These are phyloP conservation scores for Nasonia giraulti DNA, from an alignment of 1,140 invertebrate genomes.

Conservation along the genomic window DNA sequence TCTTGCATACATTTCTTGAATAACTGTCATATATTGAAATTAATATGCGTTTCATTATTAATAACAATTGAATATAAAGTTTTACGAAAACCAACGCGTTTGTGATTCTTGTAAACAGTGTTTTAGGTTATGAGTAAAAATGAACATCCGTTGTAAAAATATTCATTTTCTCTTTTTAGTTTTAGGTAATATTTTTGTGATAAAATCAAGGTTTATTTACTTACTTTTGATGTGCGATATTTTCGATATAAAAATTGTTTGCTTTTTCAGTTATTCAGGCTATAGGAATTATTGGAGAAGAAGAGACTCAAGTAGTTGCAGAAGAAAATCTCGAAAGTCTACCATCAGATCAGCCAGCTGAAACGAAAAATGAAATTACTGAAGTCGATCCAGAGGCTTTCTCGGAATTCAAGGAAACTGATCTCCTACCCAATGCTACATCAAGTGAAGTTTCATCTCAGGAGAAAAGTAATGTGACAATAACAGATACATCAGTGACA, in stretches of 20 bases:
- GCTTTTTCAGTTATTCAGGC: constrained; percentile 19
- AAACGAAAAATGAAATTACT: constrained; percentile 2
- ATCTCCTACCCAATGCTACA: neutral
- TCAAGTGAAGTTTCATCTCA: constrained; percentile 8
- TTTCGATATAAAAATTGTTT: constrained; percentile 10
- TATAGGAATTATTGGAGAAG: constrained; percentile 35
- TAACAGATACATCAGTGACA: constrained; percentile 32
- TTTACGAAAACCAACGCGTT: neutral
- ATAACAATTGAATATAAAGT: constrained; percentile 1
- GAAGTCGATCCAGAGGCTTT: neutral
- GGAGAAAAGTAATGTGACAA: constrained; percentile 52
- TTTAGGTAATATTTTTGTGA: constrained; percentile 36
- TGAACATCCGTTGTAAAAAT: constrained; percentile 28
- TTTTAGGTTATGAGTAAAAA: constrained; percentile 44
- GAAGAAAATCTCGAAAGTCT: constrained; percentile 2
- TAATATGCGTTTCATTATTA: neutral
- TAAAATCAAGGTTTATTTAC: neutral
- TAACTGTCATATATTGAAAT: neutral
- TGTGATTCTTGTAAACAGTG: constrained; percentile 10
- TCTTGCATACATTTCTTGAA: neutral
- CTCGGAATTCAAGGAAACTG: neutral
- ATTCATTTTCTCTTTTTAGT: constrained; percentile 22
- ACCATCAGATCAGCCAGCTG: neutral
- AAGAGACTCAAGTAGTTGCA: constrained; percentile 17
- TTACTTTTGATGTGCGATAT: neutral